Percentiles rank a stretch among this genome's conserved stretches.
Evolutionary conservation across 2,797 vertebrate genomes (phyloP).

Genomic region (Mionectes olivaceus): DNA sequence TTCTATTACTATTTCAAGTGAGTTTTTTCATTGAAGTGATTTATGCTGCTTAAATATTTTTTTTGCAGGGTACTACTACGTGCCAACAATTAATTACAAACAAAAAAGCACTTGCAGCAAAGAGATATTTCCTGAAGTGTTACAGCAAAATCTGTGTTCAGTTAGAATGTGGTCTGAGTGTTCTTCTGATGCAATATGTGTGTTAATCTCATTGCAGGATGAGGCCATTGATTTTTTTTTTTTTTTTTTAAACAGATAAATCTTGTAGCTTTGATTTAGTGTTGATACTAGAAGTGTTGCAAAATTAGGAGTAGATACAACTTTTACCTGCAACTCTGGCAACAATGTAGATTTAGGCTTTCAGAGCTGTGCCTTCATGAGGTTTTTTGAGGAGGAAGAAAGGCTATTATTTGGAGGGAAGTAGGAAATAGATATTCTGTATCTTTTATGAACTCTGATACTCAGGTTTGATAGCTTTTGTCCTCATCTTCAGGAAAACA

Average conservation of each 20-base stretch:
- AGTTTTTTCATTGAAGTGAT: neutral
- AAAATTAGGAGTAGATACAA: neutral
- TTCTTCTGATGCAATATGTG: neutral
- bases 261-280: neutral
- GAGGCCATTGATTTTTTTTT: accelerated
- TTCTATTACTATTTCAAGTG: neutral
- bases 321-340: neutral
- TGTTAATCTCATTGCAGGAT: neutral
- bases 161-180: neutral
- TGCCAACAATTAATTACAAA: neutral
- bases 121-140: neutral
- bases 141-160: neutral
- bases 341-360: neutral
- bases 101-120: accelerated
- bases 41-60: neutral
- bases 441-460: neutral
- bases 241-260: neutral
- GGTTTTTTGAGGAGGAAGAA: neutral
- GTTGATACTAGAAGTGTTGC: neutral
- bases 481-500: neutral
- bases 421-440: neutral
- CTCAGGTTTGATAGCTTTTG: neutral
- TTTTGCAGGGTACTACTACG: neutral
- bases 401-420: neutral
- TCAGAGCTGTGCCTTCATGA: neutral